Evolutionary conservation across 2,113 vertebrate species (phyloP).

Genomic region (Conger conger): DNA sequence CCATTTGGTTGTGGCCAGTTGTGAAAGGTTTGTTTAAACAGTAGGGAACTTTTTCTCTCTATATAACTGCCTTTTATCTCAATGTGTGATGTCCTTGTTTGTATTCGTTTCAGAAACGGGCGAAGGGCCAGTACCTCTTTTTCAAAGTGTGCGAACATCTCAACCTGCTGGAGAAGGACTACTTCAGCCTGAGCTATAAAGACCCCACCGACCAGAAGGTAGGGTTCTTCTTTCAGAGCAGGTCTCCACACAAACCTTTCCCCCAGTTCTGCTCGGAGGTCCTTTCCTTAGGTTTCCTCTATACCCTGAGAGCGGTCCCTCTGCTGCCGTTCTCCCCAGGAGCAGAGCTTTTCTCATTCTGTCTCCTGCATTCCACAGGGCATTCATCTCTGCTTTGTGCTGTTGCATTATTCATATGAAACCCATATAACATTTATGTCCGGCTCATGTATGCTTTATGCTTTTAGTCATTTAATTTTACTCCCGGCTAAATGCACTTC

Average conservation of each 20-base stretch:
- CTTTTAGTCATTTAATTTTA: neutral
- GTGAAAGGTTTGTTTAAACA: neutral
- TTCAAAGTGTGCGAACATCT: slow-evolving; percentile 81
- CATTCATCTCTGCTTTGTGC: neutral
- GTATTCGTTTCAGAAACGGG: slow-evolving; percentile 69
- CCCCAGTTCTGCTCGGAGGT: no score
- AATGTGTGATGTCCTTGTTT: neutral
- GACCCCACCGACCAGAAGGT: slow-evolving; percentile 79
- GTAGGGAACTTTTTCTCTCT: neutral
- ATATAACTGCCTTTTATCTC: neutral
- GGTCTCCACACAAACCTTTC: neutral
- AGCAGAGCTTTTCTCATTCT: neutral
- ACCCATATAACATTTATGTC: neutral
- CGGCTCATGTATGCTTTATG: neutral
- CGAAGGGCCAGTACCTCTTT: slow-evolving; percentile 77
- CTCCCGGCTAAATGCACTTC: neutral
- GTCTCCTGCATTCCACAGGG: neutral
- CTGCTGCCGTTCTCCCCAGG: neutral
- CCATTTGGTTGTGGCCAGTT: neutral
- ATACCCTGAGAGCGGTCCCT: neutral
- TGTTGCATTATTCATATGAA: neutral
- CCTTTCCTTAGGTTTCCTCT: neutral
- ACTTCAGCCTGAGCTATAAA: slow-evolving; percentile 77
- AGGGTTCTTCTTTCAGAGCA: slow-evolving; percentile 45
- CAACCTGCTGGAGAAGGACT: slow-evolving; percentile 85